These are phyloP conservation scores for Triplophysa tibetana DNA, from an alignment of 2,113 vertebrate species.

Conservation along the genomic window DNA sequence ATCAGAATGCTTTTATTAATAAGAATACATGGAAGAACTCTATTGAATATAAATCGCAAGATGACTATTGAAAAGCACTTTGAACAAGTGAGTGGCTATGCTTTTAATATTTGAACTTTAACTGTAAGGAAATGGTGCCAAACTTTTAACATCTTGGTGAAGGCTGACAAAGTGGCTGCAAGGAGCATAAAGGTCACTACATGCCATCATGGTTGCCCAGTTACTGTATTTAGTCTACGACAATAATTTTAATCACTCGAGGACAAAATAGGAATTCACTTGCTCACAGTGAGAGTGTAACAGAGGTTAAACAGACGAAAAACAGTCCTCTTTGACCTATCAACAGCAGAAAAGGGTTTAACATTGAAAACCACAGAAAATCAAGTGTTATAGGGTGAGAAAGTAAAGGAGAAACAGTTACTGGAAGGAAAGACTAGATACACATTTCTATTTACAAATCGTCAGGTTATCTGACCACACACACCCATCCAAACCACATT, in stretches of 20 bases:
- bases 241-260: conserved; percentile 30
- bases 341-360: conserved; percentile 6
- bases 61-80: conserved; percentile 25
- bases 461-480: background rate
- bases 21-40: conserved; percentile 34
- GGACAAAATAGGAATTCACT: conserved; percentile 12
- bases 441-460: conserved; percentile 65
- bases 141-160: conserved; percentile 20
- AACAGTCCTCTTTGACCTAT: conserved; percentile 4
- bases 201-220: conserved; percentile 15
- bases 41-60: background rate
- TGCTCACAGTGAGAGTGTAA: conserved; percentile 10
- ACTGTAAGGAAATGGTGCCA: background rate
- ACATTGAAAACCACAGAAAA: conserved; percentile 48
- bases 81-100: conserved; percentile 5
- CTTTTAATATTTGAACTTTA: background rate
- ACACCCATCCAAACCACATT: conserved; percentile 14
- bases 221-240: background rate
- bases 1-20: conserved; percentile 52
- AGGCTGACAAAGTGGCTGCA: background rate
- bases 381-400: conserved; percentile 26
- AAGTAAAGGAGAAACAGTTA: conserved; percentile 33
- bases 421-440: conserved; percentile 53
- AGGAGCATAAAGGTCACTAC: background rate
- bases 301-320: conserved; percentile 16